Evolutionary conservation across 1,140 invertebrate genomes (phyloP).

Genomic region (Drosophila auraria): DNA sequence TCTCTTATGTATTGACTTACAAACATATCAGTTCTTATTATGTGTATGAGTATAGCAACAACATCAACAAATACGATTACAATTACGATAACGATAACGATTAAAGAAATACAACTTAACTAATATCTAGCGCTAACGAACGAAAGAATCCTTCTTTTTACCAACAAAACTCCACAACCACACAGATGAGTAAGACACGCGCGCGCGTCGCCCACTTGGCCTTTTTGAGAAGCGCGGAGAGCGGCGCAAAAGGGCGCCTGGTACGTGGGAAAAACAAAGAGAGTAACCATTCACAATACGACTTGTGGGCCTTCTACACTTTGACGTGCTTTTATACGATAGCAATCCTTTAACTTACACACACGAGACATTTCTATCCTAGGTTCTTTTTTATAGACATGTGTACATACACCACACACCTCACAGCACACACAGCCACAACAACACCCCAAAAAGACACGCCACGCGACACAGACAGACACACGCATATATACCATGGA

Average conservation of each 20-base stretch:
- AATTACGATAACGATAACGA: constrained; percentile 53
- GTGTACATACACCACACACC: constrained; percentile 71
- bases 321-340: constrained; percentile 72
- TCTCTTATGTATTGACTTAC: constrained; percentile 67
- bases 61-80: constrained; percentile 53
- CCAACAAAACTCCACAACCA: constrained; percentile 32
- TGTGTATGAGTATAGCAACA: constrained; percentile 64
- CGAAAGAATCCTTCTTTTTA: constrained; percentile 55
- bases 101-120: constrained; percentile 61
- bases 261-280: constrained; percentile 7
- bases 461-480: constrained; percentile 23
- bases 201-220: constrained; percentile 7
- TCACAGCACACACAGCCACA: constrained; percentile 31
- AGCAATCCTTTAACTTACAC: constrained; percentile 57
- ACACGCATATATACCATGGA: constrained; percentile 50
- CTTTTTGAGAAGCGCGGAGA: constrained; percentile 46
- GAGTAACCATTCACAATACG: constrained; percentile 25
- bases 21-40: constrained; percentile 74
- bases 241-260: constrained; percentile 22
- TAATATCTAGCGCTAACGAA: constrained; percentile 57
- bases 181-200: constrained; percentile 12
- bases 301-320: constrained; percentile 66
- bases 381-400: constrained; percentile 64
- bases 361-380: constrained; percentile 61
- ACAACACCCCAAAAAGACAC: constrained; percentile 17